A percentile compares a stretch with the other conserved stretches of the same genome.
Conservation (phyloP, 53 echinoderm and acorn worm genomes). For the Echinometra lucunter region DNA sequence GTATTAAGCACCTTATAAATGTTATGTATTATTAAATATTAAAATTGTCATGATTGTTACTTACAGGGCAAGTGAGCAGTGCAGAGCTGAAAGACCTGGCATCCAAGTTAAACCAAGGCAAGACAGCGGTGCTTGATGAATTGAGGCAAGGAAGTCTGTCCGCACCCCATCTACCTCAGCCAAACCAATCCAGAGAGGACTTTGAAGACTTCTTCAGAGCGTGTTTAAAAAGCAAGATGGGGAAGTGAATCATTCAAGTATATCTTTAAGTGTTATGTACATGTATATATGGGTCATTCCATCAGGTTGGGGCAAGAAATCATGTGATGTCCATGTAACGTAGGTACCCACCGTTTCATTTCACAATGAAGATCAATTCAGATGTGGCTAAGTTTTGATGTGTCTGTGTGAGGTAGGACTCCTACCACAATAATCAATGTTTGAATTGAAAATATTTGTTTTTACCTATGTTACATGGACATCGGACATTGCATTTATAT, state of each 20-base stretch:
- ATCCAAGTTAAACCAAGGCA: not conserved
- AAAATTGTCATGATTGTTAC: not conserved
- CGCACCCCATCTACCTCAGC: constrained; percentile 3
- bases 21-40: not conserved
- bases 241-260: not conserved
- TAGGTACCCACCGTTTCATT: too few species aligned
- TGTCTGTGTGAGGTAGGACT: too few species aligned
- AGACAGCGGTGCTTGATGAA: constrained; percentile 49
- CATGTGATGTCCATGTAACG: too few species aligned
- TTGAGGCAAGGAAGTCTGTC: not conserved
- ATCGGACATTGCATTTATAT: too few species aligned
- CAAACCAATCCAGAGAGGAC: not conserved
- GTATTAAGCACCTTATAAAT: too few species aligned
- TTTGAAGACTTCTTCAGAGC: constrained; percentile 41
- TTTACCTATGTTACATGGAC: too few species aligned
- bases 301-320: too few species aligned
- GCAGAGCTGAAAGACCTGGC: constrained; percentile 26
- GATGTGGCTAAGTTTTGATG: too few species aligned
- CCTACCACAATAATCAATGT: too few species aligned
- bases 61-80: constrained; percentile 11
- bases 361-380: too few species aligned
- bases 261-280: not conserved
- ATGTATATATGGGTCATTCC: too few species aligned
- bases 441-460: too few species aligned
- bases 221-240: not conserved